phyloP scores from a whole-genome alignment of 2,113 vertebrate species.

The Triplophysa dalaica region DNA sequence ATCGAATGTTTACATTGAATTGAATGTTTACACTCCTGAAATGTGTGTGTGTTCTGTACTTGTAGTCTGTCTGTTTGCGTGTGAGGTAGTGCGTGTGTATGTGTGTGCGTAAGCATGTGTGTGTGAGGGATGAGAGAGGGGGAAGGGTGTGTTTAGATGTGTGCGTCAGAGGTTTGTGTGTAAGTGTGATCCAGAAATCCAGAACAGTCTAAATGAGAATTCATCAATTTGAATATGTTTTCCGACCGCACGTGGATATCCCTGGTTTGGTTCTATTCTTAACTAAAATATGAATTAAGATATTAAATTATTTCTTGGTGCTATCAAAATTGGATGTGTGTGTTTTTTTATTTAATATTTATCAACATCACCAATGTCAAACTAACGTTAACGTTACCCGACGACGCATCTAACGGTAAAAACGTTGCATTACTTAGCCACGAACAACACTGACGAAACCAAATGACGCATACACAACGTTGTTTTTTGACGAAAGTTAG shows the following conservation, averaged over 20 bases:
- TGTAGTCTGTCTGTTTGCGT: slow-evolving; percentile 14
- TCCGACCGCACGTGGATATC: not conserved
- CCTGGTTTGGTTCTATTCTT: not conserved
- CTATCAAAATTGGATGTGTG: not conserved
- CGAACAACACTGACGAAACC: not conserved
- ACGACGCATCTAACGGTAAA: not conserved
- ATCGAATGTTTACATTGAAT: not conserved
- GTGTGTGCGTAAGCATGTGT: not conserved
- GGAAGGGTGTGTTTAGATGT: slow-evolving; percentile 52
- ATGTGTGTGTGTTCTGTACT: not conserved
- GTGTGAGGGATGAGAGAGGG: slow-evolving; percentile 33
- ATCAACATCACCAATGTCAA: not conserved
- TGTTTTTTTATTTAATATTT: not conserved
- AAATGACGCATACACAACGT: not conserved
- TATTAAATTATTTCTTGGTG: not conserved
- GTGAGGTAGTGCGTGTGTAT: not conserved
- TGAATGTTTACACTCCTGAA: not conserved
- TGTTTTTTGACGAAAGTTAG: not conserved
- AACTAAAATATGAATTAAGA: not conserved
- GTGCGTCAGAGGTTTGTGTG: slow-evolving; percentile 51
- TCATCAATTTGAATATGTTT: not conserved
- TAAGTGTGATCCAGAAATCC: slow-evolving; percentile 28
- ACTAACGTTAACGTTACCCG: not conserved
- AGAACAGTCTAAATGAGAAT: slow-evolving; percentile 17
- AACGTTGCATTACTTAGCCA: not conserved